phyloP scores from a whole-genome alignment of 2,888 invertebrate species.

The Helicoverpa assulta region DNA sequence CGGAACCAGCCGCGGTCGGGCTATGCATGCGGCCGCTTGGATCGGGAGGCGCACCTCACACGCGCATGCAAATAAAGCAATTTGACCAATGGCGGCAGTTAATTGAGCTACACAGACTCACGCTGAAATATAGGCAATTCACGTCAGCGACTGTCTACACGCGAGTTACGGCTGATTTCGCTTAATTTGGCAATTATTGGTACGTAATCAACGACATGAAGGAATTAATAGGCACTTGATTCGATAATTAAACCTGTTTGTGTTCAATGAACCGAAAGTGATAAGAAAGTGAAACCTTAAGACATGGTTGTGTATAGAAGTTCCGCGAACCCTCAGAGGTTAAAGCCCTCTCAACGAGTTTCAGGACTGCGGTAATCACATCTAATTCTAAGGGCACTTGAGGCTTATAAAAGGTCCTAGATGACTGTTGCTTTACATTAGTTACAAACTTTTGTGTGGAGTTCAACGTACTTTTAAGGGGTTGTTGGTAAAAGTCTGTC shows the following conservation, averaged over 20 bases:
- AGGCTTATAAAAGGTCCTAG: constrained; percentile 53
- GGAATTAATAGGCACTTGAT: constrained; percentile 28
- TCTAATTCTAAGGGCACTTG: constrained; percentile 39
- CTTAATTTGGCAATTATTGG: constrained; percentile 64
- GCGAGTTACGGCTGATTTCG: constrained; percentile 54
- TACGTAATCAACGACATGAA: constrained; percentile 47
- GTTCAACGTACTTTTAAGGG: constrained; percentile 52
- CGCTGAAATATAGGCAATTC: constrained; percentile 66
- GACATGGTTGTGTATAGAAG: constrained; percentile 39
- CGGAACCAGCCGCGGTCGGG: constrained; percentile 60
- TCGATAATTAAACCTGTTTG: constrained; percentile 29
- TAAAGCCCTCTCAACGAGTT: constrained; percentile 68
- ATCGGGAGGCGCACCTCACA: constrained; percentile 70
- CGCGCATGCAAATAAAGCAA: constrained; percentile 82
- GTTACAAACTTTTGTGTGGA: constrained; percentile 41
- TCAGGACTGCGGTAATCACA: constrained; percentile 42
- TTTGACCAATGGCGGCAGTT: constrained; percentile 71
- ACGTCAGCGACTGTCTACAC: constrained; percentile 60
- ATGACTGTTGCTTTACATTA: constrained; percentile 53
- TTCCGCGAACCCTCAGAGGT: constrained; percentile 55
- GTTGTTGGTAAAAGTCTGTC: constrained; percentile 51
- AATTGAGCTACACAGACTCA: constrained; percentile 69
- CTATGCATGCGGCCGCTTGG: constrained; percentile 49
- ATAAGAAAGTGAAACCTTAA: constrained; percentile 46
- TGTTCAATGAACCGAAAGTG: constrained; percentile 31